Evolutionary conservation across 2,888 invertebrate species (phyloP).

Genomic region (Polydrusus pterygomalis): DNA sequence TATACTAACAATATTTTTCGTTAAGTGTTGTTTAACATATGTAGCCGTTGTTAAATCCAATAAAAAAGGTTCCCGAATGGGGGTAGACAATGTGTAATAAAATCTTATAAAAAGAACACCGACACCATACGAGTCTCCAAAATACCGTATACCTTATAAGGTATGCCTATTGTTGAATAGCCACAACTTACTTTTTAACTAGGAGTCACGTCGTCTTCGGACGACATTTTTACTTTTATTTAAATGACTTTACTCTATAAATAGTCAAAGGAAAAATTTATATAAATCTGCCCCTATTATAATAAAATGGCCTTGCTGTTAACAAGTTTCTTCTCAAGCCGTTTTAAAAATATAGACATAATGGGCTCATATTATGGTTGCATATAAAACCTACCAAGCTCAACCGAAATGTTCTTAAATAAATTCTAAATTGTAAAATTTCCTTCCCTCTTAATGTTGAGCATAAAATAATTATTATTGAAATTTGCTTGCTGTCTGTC

Average conservation of each 20-base stretch:
- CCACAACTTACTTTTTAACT: conserved; percentile 49
- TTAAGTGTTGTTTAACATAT: conserved; percentile 53
- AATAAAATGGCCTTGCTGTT: conserved; percentile 18
- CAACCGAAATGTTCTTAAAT: too few relatives aligned
- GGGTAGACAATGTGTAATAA: conserved; percentile 53
- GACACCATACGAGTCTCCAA: conserved; percentile 46
- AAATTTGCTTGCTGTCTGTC: too few relatives aligned
- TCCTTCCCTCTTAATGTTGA: too few relatives aligned
- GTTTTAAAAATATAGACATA: not conserved
- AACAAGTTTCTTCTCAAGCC: not conserved
- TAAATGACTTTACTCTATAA: conserved; percentile 43
- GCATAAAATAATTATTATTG: too few relatives aligned
- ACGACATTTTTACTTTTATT: conserved; percentile 38
- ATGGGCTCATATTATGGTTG: too few relatives aligned
- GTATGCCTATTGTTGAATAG: conserved; percentile 50
- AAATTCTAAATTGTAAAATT: too few relatives aligned
- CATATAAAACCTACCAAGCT: too few relatives aligned
- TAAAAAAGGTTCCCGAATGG: conserved; percentile 52
- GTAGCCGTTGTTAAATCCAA: conserved; percentile 51
- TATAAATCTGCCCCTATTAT: conserved; percentile 26
- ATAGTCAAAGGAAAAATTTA: conserved; percentile 39
- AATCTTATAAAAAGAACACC: conserved; percentile 53
- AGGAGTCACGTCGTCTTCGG: conserved; percentile 44
- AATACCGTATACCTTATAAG: conserved; percentile 53
- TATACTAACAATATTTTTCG: conserved; percentile 47